These are phyloP conservation scores for Heteractis magnifica DNA, from an alignment of 92 coral and sea anemone species.

Conservation along the genomic window DNA sequence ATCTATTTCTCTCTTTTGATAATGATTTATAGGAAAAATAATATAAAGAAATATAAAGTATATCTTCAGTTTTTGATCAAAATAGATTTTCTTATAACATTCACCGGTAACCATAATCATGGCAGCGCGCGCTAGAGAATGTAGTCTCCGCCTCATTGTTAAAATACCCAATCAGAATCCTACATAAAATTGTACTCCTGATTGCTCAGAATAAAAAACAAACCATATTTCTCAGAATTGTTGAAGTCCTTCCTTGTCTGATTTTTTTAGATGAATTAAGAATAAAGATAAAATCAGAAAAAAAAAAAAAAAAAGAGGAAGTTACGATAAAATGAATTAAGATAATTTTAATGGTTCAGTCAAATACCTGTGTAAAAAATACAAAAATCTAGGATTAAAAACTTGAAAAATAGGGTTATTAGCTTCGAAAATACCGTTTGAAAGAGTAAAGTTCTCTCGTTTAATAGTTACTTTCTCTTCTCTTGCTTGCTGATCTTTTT, in stretches of 20 bases:
- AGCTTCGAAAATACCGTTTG: background rate
- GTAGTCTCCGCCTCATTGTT: conserved; percentile 42
- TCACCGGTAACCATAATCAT: conserved; percentile 4
- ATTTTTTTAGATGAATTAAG: background rate
- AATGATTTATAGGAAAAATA: background rate
- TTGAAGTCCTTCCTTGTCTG: background rate
- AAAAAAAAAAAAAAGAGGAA: background rate
- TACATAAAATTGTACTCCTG: background rate
- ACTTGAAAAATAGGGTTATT: background rate
- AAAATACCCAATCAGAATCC: conserved; percentile 25
- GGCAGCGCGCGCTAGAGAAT: conserved; percentile 34
- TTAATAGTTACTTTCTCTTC: background rate
- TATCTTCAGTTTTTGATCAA: conserved; percentile 5
- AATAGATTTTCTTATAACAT: conserved; percentile 21
- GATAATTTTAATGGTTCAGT: too few relatives aligned
- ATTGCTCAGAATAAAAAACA: background rate
- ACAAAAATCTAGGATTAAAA: background rate
- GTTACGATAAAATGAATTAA: background rate
- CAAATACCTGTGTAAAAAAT: too few relatives aligned
- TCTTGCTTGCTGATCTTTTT: background rate
- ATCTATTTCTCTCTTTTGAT: too few relatives aligned
- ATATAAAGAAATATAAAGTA: background rate
- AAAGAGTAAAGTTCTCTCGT: background rate
- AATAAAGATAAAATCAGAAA: background rate
- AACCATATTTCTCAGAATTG: conserved; percentile 5